A percentile compares a stretch with the other conserved stretches of the same genome.
phyloP scores from a whole-genome alignment of 2,888 invertebrate species.

The Lottia gigantea region DNA sequence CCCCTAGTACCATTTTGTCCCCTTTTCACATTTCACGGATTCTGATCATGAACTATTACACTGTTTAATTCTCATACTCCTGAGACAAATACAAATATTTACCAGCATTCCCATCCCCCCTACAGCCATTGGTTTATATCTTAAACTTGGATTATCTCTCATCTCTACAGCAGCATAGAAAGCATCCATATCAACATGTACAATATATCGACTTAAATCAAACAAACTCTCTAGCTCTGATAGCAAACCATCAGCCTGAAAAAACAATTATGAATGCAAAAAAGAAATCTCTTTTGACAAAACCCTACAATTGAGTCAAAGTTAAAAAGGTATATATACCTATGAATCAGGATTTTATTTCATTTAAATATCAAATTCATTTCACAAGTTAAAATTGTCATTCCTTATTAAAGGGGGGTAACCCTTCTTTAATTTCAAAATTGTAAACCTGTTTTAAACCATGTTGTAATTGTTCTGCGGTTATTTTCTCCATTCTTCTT shows the following conservation, averaged over 20 bases:
- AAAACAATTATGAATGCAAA: constrained; percentile 4
- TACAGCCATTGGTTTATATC: constrained; percentile 74
- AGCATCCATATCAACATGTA: constrained; percentile 76
- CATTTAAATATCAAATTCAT: too few relatives aligned
- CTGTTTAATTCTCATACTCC: too few relatives aligned
- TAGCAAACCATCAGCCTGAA: constrained; percentile 70
- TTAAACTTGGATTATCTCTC: constrained; percentile 65
- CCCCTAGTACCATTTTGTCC: too few relatives aligned
- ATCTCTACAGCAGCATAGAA: constrained; percentile 75
- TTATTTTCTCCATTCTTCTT: constrained; percentile 49
- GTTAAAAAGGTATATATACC: too few relatives aligned
- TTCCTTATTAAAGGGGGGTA: too few relatives aligned
- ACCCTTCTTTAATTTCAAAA: too few relatives aligned
- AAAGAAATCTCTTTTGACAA: too few relatives aligned
- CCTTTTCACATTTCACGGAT: too few relatives aligned
- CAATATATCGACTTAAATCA: constrained; percentile 69
- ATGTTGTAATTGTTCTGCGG: constrained; percentile 60
- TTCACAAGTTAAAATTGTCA: too few relatives aligned
- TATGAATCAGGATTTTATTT: too few relatives aligned
- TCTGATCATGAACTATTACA: too few relatives aligned
- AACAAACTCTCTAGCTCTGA: constrained; percentile 66
- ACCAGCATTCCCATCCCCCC: constrained; percentile 73
- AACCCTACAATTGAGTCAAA: too few relatives aligned
- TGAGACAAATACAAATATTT: constrained; percentile 17
- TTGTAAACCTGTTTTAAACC: constrained; percentile 48